Evolutionary conservation across 2,888 invertebrate genomes (phyloP).

Genomic region (Catocala nupta): DNA sequence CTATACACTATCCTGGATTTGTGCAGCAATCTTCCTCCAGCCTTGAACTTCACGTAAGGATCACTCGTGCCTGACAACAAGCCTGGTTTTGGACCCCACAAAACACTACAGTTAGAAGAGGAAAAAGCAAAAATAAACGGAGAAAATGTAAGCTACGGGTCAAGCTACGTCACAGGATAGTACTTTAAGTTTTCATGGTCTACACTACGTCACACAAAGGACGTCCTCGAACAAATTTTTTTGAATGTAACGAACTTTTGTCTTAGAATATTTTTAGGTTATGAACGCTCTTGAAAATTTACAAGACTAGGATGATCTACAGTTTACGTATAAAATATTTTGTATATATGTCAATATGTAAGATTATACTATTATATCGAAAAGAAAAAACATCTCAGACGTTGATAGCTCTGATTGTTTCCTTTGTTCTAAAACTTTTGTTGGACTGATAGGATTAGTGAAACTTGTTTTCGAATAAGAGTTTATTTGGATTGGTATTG

Average conservation of each 20-base stretch:
- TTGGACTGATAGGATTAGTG: too few relatives aligned
- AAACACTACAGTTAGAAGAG: conserved; percentile 73
- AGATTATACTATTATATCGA: background rate
- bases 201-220: too few relatives aligned
- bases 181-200: background rate
- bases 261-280: conserved; percentile 2
- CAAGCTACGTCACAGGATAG: conserved; percentile 3
- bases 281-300: background rate
- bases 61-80: conserved; percentile 95
- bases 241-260: conserved; percentile 2
- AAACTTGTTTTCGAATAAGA: too few relatives aligned
- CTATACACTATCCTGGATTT: conserved; percentile 98
- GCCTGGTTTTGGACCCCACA: conserved; percentile 83
- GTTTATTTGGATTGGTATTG: too few relatives aligned
- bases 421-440: too few relatives aligned
- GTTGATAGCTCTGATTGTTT: too few relatives aligned
- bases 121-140: conserved; percentile 75
- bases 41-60: conserved; percentile 98
- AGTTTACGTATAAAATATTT: too few relatives aligned
- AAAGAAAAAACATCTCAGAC: too few relatives aligned
- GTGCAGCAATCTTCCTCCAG: conserved; percentile 94
- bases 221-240: background rate
- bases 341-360: background rate
- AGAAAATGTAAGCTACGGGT: conserved; percentile 55
- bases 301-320: too few relatives aligned